Base-by-base conservation (phyloP, 2,888 invertebrate genomes). In the Mystacides longicornis region DNA sequence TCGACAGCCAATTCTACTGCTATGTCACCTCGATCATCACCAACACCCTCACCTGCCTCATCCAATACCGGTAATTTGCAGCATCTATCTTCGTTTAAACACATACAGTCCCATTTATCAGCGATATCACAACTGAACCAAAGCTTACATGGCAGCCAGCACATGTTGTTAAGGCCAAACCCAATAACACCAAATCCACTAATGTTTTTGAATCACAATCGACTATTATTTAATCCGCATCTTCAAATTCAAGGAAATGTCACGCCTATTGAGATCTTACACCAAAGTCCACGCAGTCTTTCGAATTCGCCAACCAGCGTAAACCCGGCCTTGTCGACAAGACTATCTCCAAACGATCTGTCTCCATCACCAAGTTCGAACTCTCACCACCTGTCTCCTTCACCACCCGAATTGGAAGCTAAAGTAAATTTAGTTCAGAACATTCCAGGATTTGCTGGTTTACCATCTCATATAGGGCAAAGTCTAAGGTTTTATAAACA, bases 51-150 rank as follows among this genome's bases (percentile, higher is more conserved):
- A 64, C 69, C 14, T 1, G 57, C 60, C 3, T 59, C 59, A 3
- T 48, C 57, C 7, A 45, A 27, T 7, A 50, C 53, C 14, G 65
- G 67, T 1, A 59, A 58, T 18, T 54, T 57, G 23, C 74, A 71
- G 61, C 71, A 71, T 0, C 65, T 79, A n/a, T 74, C 81, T 0
- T 79, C 81, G 0, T 82, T 82, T 61, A 82, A 81, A 64, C 83
- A 84, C 59, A 83, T 85, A 63, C 84, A 85, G 62, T 83, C 82
- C 9, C 85, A 85, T 64, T 63, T 85, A 23, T 83, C 82, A 64
- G 85, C 85, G 2, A 81, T 86, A 62, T 81, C 83, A 1, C 85
- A 86, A 66, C 72, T 85, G 60, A 82, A 76, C 64, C 77, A 77
- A 61, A 77, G 76, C 31, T 64, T 77, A 21, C 74, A 67, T 14